phyloP scores from a whole-genome alignment of 53 echinoderm and acorn worm species.

The Apostichopus leukothele region DNA sequence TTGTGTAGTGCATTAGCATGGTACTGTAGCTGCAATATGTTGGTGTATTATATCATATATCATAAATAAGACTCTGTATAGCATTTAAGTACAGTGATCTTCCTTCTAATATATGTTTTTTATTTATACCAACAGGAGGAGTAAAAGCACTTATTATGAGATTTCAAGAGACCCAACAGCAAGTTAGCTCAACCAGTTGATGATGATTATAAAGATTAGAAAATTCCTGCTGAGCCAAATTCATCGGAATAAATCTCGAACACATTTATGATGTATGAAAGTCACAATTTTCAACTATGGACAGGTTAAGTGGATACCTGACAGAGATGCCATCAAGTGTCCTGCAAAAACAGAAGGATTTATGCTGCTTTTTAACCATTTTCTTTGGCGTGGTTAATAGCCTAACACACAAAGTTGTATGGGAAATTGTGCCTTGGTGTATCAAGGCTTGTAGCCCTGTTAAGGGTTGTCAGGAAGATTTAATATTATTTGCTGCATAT shows the following conservation, averaged over 20 bases:
- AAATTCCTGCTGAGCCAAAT: not conserved
- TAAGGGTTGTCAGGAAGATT: too few species aligned
- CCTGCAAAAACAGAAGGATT: not conserved
- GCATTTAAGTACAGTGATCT: too few species aligned
- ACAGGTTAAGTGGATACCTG: not conserved
- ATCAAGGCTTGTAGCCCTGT: too few species aligned
- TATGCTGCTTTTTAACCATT: not conserved
- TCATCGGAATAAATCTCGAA: too few species aligned
- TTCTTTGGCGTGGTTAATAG: too few species aligned
- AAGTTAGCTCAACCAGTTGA: constrained; percentile 23
- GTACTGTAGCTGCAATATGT: too few species aligned
- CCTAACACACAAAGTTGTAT: too few species aligned
- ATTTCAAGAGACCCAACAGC: constrained; percentile 15
- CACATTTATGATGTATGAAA: not conserved
- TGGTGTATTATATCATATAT: not conserved
- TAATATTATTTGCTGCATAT: too few species aligned
- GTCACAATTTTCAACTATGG: not conserved
- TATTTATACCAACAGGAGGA: constrained; percentile 16
- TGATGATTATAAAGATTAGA: not conserved
- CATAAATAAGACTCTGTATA: not conserved
- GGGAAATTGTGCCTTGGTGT: too few species aligned
- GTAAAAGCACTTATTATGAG: constrained; percentile 36
- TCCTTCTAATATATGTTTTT: not conserved
- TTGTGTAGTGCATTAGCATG: too few species aligned
- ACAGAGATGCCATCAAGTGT: not conserved